Percentiles rank a stretch among this genome's conserved stretches.
Conservation (phyloP, 2,797 vertebrate species). For the Hemitrygon akajei region DNA sequence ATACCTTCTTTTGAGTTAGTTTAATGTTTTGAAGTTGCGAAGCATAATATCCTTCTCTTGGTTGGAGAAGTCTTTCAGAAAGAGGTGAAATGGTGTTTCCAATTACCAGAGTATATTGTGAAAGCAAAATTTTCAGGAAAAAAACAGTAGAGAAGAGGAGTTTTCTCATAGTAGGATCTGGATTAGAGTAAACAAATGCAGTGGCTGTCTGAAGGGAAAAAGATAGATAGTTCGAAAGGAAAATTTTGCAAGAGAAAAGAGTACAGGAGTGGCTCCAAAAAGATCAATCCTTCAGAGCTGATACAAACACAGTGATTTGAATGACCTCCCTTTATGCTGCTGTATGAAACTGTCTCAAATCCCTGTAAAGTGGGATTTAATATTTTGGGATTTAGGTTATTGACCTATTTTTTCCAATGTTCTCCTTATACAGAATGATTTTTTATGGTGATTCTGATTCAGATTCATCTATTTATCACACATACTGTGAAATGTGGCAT, state of each 20-base stretch:
- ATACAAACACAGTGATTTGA: background rate
- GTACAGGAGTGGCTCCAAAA: background rate
- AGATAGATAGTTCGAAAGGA: background rate
- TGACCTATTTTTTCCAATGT: background rate
- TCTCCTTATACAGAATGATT: background rate
- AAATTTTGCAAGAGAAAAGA: background rate
- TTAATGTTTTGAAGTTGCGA: too few relatives aligned
- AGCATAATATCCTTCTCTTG: background rate
- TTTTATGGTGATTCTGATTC: background rate
- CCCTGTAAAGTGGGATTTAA: background rate
- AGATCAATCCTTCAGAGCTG: background rate
- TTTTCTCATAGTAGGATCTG: background rate
- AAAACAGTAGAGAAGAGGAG: background rate
- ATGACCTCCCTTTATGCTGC: background rate
- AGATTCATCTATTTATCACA: too few relatives aligned
- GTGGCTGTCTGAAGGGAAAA: background rate
- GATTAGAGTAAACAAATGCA: background rate
- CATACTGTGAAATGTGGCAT: too few relatives aligned
- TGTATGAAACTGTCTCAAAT: background rate
- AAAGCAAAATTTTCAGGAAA: background rate
- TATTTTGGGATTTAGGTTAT: background rate
- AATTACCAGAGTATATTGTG: background rate
- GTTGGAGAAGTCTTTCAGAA: background rate
- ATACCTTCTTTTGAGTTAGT: too few relatives aligned
- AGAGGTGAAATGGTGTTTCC: too few relatives aligned